These are phyloP conservation scores for Larimichthys polyactis DNA, from an alignment of 2,113 vertebrate species.

Conservation along the genomic window DNA sequence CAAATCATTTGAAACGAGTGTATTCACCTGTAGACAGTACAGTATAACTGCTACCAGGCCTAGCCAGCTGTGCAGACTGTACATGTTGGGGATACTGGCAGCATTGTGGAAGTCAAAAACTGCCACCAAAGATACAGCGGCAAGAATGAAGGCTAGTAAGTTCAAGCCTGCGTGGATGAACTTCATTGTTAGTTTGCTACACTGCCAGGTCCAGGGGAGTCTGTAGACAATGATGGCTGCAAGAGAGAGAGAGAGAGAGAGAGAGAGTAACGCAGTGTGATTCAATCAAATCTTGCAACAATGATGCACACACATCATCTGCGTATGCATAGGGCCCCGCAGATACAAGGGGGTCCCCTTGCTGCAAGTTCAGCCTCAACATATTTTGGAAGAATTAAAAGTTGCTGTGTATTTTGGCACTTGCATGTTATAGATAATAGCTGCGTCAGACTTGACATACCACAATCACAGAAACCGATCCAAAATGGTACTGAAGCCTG, in stretches of 20 bases:
- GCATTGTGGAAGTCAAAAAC: slow-evolving; percentile 93
- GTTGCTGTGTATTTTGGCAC: too few species aligned
- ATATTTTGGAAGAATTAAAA: too few species aligned
- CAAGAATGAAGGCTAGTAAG: slow-evolving; percentile 86
- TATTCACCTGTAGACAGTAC: slow-evolving; percentile 90
- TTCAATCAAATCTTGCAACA: not conserved
- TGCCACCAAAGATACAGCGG: slow-evolving; percentile 88
- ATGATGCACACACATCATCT: not conserved
- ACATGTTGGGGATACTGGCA: slow-evolving; percentile 92
- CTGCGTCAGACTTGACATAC: too few species aligned
- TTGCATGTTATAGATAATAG: too few species aligned
- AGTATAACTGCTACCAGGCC: slow-evolving; percentile 88
- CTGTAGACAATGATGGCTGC: slow-evolving; percentile 89
- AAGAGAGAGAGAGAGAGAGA: slow-evolving; percentile 33
- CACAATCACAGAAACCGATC: too few species aligned
- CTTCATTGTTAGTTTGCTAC: slow-evolving; percentile 95
- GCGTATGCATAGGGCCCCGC: too few species aligned
- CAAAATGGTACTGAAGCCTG: too few species aligned
- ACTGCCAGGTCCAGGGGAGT: slow-evolving; percentile 96
- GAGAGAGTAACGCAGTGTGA: slow-evolving; percentile 2
- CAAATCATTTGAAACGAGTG: not conserved
- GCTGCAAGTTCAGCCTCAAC: too few species aligned
- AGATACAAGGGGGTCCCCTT: too few species aligned
- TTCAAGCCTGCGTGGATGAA: slow-evolving; percentile 93
- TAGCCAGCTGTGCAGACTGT: slow-evolving; percentile 98